phyloP scores from a whole-genome alignment of 2,113 vertebrate genomes.

The Leucoraja erinaceus region DNA sequence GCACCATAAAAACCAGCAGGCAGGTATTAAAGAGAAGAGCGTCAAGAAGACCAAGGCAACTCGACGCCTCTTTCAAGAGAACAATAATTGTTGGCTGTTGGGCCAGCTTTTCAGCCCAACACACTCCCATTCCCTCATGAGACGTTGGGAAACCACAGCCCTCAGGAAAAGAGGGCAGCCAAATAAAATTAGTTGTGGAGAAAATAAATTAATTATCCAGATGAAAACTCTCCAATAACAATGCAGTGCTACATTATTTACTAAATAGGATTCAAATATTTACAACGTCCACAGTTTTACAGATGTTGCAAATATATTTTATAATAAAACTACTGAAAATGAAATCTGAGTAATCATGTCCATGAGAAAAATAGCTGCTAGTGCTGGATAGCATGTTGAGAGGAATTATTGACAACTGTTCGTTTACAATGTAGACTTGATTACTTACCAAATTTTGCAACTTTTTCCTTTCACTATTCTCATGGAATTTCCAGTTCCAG shows the following conservation, averaged over 20 bases:
- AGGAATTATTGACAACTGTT: neutral
- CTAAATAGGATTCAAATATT: neutral
- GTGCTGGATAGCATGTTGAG: neutral
- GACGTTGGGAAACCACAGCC: neutral
- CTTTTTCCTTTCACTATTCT: neutral
- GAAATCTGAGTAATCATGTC: neutral
- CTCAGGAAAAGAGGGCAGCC: neutral
- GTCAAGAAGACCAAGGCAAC: constrained; percentile 1
- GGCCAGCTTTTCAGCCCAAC: neutral
- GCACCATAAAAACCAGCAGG: neutral
- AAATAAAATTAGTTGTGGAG: neutral
- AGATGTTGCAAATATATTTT: neutral
- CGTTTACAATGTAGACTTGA: neutral
- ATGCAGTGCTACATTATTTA: neutral
- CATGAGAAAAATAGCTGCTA: neutral
- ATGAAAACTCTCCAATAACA: neutral
- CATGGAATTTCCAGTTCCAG: neutral
- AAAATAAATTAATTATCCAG: neutral
- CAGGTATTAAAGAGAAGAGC: neutral
- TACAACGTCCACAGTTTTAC: neutral
- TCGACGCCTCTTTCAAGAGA: constrained; percentile 14
- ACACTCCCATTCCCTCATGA: neutral
- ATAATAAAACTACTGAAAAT: neutral
- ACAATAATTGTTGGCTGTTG: neutral
- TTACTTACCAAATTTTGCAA: neutral